These are phyloP conservation scores for Clarias pachynema DNA, from an alignment of 2,797 vertebrate genomes.

Conservation along the genomic window DNA sequence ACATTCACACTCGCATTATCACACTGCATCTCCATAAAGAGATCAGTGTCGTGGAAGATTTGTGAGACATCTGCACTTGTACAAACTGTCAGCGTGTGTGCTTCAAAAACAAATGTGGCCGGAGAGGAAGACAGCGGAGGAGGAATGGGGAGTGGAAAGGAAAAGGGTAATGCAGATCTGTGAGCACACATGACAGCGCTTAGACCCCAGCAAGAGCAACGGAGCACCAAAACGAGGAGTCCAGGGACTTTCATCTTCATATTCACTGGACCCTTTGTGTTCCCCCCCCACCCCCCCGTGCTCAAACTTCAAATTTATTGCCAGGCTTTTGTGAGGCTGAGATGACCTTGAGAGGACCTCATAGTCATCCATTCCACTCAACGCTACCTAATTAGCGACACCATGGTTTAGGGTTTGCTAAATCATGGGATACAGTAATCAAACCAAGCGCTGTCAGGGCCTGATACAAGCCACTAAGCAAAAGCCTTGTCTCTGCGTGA, in stretches of 20 bases:
- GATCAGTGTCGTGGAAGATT: not conserved
- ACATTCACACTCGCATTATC: not conserved
- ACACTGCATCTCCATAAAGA: not conserved
- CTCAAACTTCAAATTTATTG: conserved; percentile 63
- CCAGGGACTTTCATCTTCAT: conserved; percentile 64
- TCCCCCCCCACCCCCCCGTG: conserved; percentile 26
- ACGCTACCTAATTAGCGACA: conserved; percentile 75
- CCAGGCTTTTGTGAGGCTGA: conserved; percentile 56
- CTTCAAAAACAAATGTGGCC: conserved; percentile 41
- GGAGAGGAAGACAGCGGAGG: conserved; percentile 16
- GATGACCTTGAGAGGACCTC: conserved; percentile 71
- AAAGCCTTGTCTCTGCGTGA: conserved; percentile 54
- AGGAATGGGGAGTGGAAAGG: conserved; percentile 44
- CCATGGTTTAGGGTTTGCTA: conserved; percentile 68
- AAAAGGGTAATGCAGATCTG: conserved; percentile 71
- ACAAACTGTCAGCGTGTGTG: conserved; percentile 45
- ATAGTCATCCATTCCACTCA: conserved; percentile 67
- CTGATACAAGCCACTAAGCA: conserved; percentile 70
- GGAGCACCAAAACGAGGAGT: conserved; percentile 55
- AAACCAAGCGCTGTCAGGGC: conserved; percentile 70
- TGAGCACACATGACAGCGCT: conserved; percentile 62
- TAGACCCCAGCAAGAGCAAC: conserved; percentile 39
- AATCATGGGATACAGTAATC: conserved; percentile 72
- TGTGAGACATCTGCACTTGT: conserved; percentile 3
- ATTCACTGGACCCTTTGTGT: conserved; percentile 56